Conservation (phyloP, 1,140 invertebrate species). For the Zaprionus inermis region DNA sequence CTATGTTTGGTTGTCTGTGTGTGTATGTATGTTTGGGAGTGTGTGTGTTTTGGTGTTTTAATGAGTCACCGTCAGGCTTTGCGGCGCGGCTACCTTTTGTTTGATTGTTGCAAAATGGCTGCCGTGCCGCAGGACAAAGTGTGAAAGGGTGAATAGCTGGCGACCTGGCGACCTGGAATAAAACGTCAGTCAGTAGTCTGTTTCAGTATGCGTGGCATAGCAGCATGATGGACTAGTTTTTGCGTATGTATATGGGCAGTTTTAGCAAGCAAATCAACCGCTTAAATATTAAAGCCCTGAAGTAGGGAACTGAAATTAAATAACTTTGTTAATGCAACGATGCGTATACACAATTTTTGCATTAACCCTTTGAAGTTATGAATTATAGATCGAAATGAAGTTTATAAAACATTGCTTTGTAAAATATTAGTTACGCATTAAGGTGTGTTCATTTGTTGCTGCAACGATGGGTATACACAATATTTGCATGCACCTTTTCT, state of each 20-base stretch:
- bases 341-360: conserved; percentile 31
- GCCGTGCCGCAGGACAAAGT: conserved; percentile 7
- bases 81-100: conserved; percentile 29
- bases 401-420: not conserved
- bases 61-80: conserved; percentile 34
- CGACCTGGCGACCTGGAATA: not conserved
- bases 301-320: not conserved
- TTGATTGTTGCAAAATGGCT: conserved; percentile 38
- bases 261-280: not conserved
- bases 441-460: not conserved
- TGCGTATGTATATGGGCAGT: too few species aligned
- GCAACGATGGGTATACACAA: conserved; percentile 25
- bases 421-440: not conserved
- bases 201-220: not conserved
- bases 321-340: not conserved
- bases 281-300: not conserved
- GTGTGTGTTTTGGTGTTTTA: conserved; percentile 26
- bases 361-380: not conserved
- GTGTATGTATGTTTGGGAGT: not conserved
- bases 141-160: not conserved
- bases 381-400: too few species aligned
- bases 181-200: not conserved
- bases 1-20: not conserved
- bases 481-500: not conserved
- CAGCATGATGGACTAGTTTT: conserved; percentile 4